Evolutionary conservation across 2,888 invertebrate species (phyloP), one percentile per base, ranked within the genome.

Genomic region (Miltochrista miniata): DNA sequence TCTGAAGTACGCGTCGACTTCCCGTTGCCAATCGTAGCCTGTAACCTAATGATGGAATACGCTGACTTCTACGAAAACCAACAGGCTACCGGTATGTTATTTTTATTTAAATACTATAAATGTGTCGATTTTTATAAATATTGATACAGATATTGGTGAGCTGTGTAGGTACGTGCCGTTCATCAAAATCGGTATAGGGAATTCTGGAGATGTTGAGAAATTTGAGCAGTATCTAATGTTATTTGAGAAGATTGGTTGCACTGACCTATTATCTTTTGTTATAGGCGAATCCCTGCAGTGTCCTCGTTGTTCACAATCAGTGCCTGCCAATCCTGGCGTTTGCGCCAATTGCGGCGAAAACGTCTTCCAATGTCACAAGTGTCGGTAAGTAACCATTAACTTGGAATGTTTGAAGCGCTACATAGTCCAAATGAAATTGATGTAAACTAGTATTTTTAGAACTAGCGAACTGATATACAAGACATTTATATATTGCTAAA

Each of bases 281-380:
- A 3, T 49, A 91, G 92, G 92, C 29, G 98, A 99, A 85, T 98
- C 98, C 0, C 90, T 98, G 14, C 98, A 98, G 83, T 98, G 98
- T 76, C 98, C 98, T 0, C 93, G 99, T 18, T 99, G 99, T 81
- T 98, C 98, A 52, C 98, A 98, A 18, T 97, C 98, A 0, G 99
- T 99, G 0, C 98, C 98, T 0, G 97, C 99, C 0, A 98, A 98
- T 81, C 99, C 99, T 0, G 99, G 99, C 0, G 98, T 99, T 0
- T 99, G 99, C 79, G 96, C 96, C 0, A 98, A 98, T 83, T 98
- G 98, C 77, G 99, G 99, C 0, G 99, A 99, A 83, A 99, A 99
- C 83, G 99, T 99, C 0, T 99, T 98, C 92, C 99, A 99, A 76
- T 99, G 99, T 75, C 98, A 99, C 91, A 99, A 99, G 89, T 99